Evolutionary conservation across 2,888 invertebrate genomes (phyloP).

Genomic region (Stratiomys singularior): DNA sequence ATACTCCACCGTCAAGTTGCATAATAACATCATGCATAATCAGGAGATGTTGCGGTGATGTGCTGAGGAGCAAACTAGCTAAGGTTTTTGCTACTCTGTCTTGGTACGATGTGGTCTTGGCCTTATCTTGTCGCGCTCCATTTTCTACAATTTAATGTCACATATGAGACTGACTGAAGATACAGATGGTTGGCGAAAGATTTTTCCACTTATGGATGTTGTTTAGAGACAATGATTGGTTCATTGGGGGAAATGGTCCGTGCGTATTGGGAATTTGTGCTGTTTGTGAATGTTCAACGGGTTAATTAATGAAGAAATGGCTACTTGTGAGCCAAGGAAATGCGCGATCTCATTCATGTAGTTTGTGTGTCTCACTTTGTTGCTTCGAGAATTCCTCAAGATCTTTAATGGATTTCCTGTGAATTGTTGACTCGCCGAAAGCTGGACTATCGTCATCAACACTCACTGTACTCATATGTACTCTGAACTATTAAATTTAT

Average conservation of each 20-base stretch:
- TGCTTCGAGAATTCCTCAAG: too few relatives aligned
- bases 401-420: too few relatives aligned
- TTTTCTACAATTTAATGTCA: slow-evolving; percentile 11
- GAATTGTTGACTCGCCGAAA: too few relatives aligned
- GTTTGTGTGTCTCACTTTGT: too few relatives aligned
- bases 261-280: not conserved
- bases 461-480: not conserved
- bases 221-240: not conserved
- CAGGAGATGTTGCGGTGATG: not conserved
- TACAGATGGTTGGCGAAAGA: not conserved
- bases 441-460: not conserved
- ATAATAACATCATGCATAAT: not conserved
- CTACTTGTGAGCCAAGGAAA: too few relatives aligned
- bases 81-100: not conserved
- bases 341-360: too few relatives aligned
- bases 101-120: slow-evolving; percentile 27
- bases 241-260: not conserved
- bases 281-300: not conserved
- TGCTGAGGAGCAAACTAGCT: not conserved
- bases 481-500: not conserved
- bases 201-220: not conserved
- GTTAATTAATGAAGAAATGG: not conserved
- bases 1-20: not conserved
- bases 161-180: not conserved
- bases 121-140: slow-evolving; percentile 27